phyloP scores from a whole-genome alignment of 1,140 invertebrate genomes.

The Penaeus chinensis region DNA sequence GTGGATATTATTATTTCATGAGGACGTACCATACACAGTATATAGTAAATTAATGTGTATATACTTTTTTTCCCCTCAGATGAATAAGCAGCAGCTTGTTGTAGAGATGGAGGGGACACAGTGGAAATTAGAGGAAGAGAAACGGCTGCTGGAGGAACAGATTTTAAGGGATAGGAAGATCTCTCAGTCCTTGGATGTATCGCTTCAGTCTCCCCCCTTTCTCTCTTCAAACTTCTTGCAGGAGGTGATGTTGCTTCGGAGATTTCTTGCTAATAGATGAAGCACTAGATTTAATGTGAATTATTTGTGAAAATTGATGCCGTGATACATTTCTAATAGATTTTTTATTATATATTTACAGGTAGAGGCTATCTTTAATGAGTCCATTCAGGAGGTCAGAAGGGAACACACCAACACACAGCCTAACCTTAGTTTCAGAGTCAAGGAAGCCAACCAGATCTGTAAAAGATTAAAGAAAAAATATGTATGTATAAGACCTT shows the following conservation, averaged over 20 bases:
- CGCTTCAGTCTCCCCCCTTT: slow-evolving; percentile 7
- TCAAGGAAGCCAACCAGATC: slow-evolving; percentile 52
- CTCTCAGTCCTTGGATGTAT: not conserved
- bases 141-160: slow-evolving; percentile 41
- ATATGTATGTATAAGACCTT: not conserved
- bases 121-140: slow-evolving; percentile 39
- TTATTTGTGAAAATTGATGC: too few relatives aligned
- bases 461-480: slow-evolving; percentile 38
- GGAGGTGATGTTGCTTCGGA: slow-evolving; percentile 18
- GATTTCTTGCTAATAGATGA: not conserved
- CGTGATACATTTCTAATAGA: not conserved
- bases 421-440: slow-evolving; percentile 32
- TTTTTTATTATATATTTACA: not conserved
- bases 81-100: slow-evolving; percentile 24
- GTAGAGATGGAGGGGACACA: slow-evolving; percentile 29
- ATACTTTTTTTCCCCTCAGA: not conserved
- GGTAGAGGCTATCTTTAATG: slow-evolving; percentile 47
- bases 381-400: slow-evolving; percentile 39
- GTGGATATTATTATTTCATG: too few relatives aligned
- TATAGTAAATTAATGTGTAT: not conserved
- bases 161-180: not conserved
- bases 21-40: not conserved
- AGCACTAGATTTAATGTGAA: too few relatives aligned
- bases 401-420: slow-evolving; percentile 5
- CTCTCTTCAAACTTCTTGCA: slow-evolving; percentile 30